Evolutionary conservation across 2,888 invertebrate species (phyloP), one percentile per base, ranked within the genome.

Genomic region (Clanis bilineata): DNA sequence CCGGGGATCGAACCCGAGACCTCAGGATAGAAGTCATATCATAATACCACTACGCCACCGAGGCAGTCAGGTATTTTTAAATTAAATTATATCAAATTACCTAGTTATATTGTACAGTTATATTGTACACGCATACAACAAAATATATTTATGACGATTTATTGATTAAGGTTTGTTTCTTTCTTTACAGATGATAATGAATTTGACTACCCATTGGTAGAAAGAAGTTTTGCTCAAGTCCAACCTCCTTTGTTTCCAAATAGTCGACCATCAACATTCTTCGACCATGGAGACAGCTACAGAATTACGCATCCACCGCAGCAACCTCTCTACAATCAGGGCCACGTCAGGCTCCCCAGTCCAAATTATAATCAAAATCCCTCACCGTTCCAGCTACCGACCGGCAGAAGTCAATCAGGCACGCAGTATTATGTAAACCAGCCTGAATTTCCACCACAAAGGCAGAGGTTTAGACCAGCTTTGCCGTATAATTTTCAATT

Each of bases 171-270:
- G 7, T 41, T 58, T 60, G 64, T 73, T 70, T 68, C 63, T 66
- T 64, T 85, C 76, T 77, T 91, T 91, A 72, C 90, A 92, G 92
- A 89, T 83, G 89, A 87, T 72, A 85, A 87, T 67, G 87, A 90
- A 71, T 90, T 86, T 76, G 92, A 86, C 74, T 90, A 87, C 80
- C 81, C 89, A 79, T 90, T 90, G 62, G 85, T 86, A 78, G 92
- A 92, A 83, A 87, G 90, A 83, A 92, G 77, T 79, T 92, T 88
- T 86, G 92, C 92, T 82, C 92, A 92, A 91, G 88, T 90, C 72
- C 91, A 92, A 80, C 92, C 92, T 56, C 84, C 89, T 72, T 74
- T 92, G 65, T 92, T 82, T 77, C 80, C 87, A 66, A 90, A 85
- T 59, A 89, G 75, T 78, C 83, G 85, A 54, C 83, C 85, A 57